Evolutionary conservation across 2,888 invertebrate species (phyloP).

Genomic region (Pollenia angustigena): DNA sequence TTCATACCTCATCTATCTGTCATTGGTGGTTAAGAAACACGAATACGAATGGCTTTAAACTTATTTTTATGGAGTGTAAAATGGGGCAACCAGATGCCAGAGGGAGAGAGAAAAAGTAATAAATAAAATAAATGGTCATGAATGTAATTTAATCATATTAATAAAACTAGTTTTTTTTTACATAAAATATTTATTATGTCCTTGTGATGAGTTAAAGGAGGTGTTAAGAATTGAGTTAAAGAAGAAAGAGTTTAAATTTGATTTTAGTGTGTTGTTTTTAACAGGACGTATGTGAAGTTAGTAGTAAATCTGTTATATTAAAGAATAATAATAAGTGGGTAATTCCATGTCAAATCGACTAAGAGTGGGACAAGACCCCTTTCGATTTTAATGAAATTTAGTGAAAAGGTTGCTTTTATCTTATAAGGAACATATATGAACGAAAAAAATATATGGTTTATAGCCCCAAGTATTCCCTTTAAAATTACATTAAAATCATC

Average conservation of each 20-base stretch:
- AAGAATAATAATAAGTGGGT: no score
- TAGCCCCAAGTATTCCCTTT: no score
- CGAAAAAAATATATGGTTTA: no score
- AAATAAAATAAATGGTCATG: slow-evolving; percentile 54
- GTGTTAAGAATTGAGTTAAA: slow-evolving; percentile 34
- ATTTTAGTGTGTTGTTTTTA: background rate
- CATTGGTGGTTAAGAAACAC: slow-evolving; percentile 6
- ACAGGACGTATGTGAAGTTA: no score
- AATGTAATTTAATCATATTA: slow-evolving; percentile 31
- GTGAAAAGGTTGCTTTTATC: no score
- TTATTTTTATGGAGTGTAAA: slow-evolving; percentile 28
- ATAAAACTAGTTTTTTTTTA: slow-evolving; percentile 32
- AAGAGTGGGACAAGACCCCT: no score
- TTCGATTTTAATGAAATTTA: no score
- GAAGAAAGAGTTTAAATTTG: background rate
- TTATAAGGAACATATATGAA: no score
- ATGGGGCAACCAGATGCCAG: slow-evolving; percentile 14
- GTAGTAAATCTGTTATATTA: no score
- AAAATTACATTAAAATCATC: no score
- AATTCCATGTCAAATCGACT: no score
- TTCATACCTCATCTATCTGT: slow-evolving; percentile 58
- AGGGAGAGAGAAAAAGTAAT: slow-evolving; percentile 1
- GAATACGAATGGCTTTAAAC: slow-evolving; percentile 4
- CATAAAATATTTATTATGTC: background rate
- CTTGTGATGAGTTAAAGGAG: background rate